phyloP scores from a whole-genome alignment of 2,113 vertebrate species.

The Mustela nigripes region DNA sequence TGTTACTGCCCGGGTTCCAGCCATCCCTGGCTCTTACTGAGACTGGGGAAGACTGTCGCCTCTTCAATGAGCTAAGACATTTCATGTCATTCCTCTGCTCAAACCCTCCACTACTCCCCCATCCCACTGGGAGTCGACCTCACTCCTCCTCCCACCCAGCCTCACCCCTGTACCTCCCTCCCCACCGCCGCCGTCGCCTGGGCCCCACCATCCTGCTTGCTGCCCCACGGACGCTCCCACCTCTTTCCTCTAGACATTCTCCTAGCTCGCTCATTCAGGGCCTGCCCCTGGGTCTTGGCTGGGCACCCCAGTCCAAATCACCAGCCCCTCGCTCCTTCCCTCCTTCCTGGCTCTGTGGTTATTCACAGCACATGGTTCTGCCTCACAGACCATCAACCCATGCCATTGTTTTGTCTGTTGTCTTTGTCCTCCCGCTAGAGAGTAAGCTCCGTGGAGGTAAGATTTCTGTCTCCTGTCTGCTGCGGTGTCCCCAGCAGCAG shows the following conservation, averaged over 20 bases:
- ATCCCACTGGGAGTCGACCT: background rate
- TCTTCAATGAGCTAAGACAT: no score
- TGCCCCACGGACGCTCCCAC: accelerated
- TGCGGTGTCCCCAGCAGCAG: background rate
- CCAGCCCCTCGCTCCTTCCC: accelerated
- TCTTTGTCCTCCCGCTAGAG: background rate
- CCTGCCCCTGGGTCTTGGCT: background rate
- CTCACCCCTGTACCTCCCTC: accelerated
- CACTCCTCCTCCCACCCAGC: no score
- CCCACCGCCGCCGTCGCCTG: no score
- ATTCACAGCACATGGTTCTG: background rate
- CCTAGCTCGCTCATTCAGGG: background rate
- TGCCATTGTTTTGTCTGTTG: background rate
- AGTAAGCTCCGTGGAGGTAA: background rate
- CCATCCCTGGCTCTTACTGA: background rate
- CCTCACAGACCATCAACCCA: no score
- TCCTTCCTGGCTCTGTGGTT: background rate
- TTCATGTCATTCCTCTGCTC: background rate
- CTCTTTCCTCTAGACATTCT: background rate
- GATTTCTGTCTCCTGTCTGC: background rate
- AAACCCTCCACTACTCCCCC: background rate
- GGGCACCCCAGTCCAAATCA: no score
- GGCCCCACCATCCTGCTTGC: background rate
- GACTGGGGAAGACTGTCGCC: background rate
- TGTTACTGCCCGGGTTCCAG: background rate